These are phyloP conservation scores for Dipodomys ordii DNA, from an alignment of 2,113 vertebrate genomes.

Conservation along the genomic window DNA sequence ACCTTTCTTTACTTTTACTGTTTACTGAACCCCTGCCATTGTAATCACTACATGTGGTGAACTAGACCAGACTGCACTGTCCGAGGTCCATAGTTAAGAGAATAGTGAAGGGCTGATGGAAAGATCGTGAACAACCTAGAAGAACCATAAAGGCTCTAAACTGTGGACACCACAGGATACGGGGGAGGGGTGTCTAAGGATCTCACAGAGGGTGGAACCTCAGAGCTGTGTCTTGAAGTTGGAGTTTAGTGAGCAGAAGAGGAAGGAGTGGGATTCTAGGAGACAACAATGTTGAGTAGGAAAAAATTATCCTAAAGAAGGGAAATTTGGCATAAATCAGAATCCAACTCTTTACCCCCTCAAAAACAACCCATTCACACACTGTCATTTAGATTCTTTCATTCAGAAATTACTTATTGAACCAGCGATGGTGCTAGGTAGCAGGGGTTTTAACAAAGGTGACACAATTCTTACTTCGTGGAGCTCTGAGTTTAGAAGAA, in stretches of 20 bases:
- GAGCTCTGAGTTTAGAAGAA: background rate
- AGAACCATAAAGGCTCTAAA: background rate
- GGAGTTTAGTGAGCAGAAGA: conserved; percentile 26
- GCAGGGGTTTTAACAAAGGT: background rate
- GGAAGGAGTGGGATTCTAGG: background rate
- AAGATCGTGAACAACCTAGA: background rate
- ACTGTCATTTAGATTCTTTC: conserved; percentile 10
- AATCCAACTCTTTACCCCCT: conserved; percentile 3
- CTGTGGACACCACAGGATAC: background rate
- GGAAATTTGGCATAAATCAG: conserved; percentile 9
- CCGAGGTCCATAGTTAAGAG: background rate
- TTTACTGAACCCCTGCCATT: background rate
- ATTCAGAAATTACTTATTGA: conserved; percentile 64
- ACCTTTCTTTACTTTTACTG: background rate
- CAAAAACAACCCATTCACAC: background rate
- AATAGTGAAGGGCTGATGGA: background rate
- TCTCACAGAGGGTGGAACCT: background rate
- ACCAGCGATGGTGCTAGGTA: conserved; percentile 30
- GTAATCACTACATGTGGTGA: background rate
- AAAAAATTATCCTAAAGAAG: conserved; percentile 35
- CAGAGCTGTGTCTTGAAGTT: background rate
- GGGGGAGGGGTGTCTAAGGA: background rate
- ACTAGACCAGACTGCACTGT: background rate
- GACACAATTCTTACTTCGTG: background rate
- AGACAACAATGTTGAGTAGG: background rate